Percentiles rank a stretch among this genome's conserved stretches.
Conservation (phyloP, 2,888 invertebrate genomes). For the Rhynchonema sp. region DNA sequence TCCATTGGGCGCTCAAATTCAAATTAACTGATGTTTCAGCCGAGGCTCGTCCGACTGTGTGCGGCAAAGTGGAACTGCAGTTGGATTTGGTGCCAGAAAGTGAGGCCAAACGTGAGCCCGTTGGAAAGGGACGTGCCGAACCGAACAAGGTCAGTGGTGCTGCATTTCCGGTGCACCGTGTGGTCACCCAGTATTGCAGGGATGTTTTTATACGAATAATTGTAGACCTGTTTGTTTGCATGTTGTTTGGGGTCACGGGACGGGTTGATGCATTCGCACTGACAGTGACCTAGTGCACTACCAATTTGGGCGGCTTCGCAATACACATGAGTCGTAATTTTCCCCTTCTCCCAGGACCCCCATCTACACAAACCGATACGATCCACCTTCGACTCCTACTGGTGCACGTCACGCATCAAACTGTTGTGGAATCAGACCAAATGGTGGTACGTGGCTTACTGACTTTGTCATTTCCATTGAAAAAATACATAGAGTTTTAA, state of each 20-base stretch:
- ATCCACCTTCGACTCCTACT: constrained; percentile 13
- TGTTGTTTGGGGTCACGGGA: no score
- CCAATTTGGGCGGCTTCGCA: no score
- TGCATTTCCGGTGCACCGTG: not conserved
- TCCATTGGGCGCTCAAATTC: no score
- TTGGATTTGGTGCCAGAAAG: constrained; percentile 14
- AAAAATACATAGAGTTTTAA: no score
- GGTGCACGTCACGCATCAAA: constrained; percentile 11
- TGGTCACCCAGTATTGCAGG: no score
- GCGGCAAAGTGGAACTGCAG: constrained; percentile 23
- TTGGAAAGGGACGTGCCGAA: constrained; percentile 20
- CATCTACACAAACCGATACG: constrained; percentile 18
- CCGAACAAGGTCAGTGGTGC: constrained; percentile 17
- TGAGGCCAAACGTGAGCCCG: constrained; percentile 19
- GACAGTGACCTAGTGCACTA: no score
- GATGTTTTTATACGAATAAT: no score
- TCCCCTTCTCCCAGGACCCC: no score
- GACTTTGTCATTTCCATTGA: no score
- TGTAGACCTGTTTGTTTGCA: no score
- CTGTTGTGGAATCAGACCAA: constrained; percentile 1
- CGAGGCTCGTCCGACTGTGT: constrained; percentile 9
- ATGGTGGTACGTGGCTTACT: not conserved
- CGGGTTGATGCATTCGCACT: no score
- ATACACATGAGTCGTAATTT: no score
- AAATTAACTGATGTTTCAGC: not conserved